These are phyloP conservation scores for Drosophila rufa DNA, from an alignment of 1,140 invertebrate species.

Conservation along the genomic window DNA sequence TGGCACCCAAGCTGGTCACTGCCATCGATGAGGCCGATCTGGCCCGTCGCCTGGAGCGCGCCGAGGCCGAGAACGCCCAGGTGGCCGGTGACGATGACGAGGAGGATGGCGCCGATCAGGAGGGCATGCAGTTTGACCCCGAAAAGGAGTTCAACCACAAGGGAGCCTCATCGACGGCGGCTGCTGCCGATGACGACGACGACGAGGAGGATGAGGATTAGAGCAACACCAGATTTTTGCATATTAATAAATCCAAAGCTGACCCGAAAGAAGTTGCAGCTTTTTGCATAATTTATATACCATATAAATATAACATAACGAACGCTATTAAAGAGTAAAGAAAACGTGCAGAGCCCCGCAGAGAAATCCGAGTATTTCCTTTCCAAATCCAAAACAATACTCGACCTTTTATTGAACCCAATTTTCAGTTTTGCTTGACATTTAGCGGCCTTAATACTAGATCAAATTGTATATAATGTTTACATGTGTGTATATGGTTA, in stretches of 20 bases:
- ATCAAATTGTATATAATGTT: slow-evolving; percentile 57
- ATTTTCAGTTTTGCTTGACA: slow-evolving; percentile 28
- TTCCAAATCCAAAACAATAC: slow-evolving; percentile 67
- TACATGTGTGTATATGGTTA: slow-evolving; percentile 44
- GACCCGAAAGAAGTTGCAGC: slow-evolving; percentile 6
- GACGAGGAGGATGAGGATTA: slow-evolving; percentile 70
- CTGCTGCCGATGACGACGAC: slow-evolving; percentile 57
- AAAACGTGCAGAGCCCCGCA: neutral
- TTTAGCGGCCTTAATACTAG: slow-evolving; percentile 51
- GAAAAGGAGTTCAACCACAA: slow-evolving; percentile 83
- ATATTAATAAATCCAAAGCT: slow-evolving; percentile 18
- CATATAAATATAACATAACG: slow-evolving; percentile 4
- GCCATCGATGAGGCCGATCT: slow-evolving; percentile 98
- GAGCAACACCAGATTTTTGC: slow-evolving; percentile 20
- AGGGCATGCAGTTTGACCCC: slow-evolving; percentile 86
- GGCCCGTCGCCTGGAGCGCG: slow-evolving; percentile 95
- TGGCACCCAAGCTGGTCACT: slow-evolving; percentile 99
- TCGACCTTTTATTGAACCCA: slow-evolving; percentile 67
- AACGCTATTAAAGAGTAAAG: slow-evolving; percentile 25
- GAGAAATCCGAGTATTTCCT: slow-evolving; percentile 3
- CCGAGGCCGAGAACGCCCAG: slow-evolving; percentile 97
- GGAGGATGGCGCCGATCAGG: slow-evolving; percentile 89
- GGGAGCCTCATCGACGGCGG: slow-evolving; percentile 28
- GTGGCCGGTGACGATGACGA: slow-evolving; percentile 96
- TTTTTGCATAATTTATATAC: slow-evolving; percentile 20